Evolutionary conservation across 2,113 vertebrate species (phyloP), one percentile per base, ranked within the genome.

Genomic region (Amazona guildingii): DNA sequence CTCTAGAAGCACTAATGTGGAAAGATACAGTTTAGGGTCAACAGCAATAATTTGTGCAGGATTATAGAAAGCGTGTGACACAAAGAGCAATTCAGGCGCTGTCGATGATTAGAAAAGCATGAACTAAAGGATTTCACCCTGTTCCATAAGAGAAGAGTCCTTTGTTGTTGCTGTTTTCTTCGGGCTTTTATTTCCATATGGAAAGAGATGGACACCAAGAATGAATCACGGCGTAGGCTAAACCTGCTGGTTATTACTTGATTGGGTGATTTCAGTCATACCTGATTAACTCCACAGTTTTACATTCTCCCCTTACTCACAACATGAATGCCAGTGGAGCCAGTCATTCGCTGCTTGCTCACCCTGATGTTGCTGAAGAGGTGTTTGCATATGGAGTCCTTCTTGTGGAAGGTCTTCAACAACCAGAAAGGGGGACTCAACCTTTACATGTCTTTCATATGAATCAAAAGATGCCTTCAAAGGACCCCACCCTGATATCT

Each of bases 231-330:
- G 13, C 3, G 0, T 28, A 59, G 41, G 41, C 63, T 61, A 52
- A 75, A 54, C 59, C 82, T 68, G 49, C 41, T 74, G 25, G 73
- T 88, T 85, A 55, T 88, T 83, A 64, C 33, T 83, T 90, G 85
- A 95, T 59, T 84, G 81, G 27, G 33, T 86, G 92, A 62, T 91
- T 89, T 96, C 87, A 77, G 78, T 85, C 91, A 90, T 69, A 74
- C 37, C 92, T 86, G 75, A 94, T 88, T 93, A 90, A 78, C 68
- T 63, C 25, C 7, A 4, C 43, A 52, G 55, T 86, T 94, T 76
- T 75, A 59, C 43, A 13, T 88, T 77, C 88, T 77, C 85, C 37
- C 21, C 43, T 86, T 90, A 52, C 33, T 82, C 61, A 63, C 39
- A 63, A 83, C 77, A 55, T 86, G 43, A 85, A 79, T 84, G 69